Evolutionary conservation across 2,888 invertebrate genomes (phyloP).

Genomic region (Selenia dentaria): DNA sequence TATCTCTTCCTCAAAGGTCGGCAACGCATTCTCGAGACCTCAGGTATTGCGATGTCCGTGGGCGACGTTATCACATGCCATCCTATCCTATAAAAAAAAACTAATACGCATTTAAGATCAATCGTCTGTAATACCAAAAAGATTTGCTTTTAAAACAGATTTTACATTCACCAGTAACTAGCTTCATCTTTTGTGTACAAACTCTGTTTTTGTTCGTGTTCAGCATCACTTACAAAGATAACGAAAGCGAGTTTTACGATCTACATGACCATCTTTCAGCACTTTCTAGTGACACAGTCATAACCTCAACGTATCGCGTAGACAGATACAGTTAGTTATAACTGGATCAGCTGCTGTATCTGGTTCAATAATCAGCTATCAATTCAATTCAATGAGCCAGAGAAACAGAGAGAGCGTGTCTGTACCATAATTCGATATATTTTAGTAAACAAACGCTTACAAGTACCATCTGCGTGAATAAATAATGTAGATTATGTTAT

Average conservation of each 20-base stretch:
- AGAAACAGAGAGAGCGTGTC: constrained; percentile 27
- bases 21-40: too few species aligned
- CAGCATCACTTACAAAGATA: constrained; percentile 24
- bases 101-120: too few species aligned
- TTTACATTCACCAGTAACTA: too few species aligned
- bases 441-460: constrained; percentile 20
- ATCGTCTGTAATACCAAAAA: too few species aligned
- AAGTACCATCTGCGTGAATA: constrained; percentile 3
- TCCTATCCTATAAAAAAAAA: too few species aligned
- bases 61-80: too few species aligned
- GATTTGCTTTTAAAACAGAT: too few species aligned
- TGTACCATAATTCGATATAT: constrained; percentile 13
- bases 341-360: constrained; percentile 23
- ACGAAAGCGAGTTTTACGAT: constrained; percentile 29
- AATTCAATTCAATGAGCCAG: constrained; percentile 28
- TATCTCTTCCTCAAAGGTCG: too few species aligned
- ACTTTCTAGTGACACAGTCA: constrained; percentile 24
- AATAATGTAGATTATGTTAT: constrained; percentile 14
- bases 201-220: constrained; percentile 12
- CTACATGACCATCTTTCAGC: constrained; percentile 24
- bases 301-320: constrained; percentile 6
- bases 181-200: too few species aligned
- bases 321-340: constrained; percentile 21
- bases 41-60: too few species aligned
- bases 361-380: constrained; percentile 29